Conservation (phyloP, 2,797 vertebrate species). For the Lacerta agilis region DNA sequence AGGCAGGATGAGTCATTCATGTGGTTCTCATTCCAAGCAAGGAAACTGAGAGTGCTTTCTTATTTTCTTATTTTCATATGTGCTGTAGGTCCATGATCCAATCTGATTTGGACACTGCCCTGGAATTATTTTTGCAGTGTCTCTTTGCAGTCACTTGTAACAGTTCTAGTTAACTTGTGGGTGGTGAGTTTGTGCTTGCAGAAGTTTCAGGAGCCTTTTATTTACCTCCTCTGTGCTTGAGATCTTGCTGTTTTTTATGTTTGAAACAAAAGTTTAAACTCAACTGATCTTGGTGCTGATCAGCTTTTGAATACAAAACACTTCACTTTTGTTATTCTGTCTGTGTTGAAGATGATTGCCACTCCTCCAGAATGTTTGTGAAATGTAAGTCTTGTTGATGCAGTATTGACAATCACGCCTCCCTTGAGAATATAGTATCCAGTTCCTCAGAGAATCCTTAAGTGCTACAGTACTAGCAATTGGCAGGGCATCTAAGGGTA, state of each 20-base stretch:
- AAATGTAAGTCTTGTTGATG: constrained; percentile 25
- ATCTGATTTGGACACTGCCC: no score
- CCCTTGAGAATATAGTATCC: neutral
- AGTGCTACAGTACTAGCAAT: neutral
- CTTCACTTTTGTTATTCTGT: neutral
- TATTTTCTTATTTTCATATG: neutral
- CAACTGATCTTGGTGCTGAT: neutral
- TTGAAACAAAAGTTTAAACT: neutral
- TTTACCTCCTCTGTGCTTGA: neutral
- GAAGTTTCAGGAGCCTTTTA: neutral
- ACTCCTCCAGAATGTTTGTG: constrained; percentile 3
- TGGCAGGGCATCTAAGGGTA: neutral
- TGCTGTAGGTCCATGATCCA: neutral
- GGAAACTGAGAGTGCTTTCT: neutral
- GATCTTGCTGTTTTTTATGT: neutral
- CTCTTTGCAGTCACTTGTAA: neutral
- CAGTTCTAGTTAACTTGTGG: neutral
- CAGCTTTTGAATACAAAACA: neutral
- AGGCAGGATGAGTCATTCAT: no score
- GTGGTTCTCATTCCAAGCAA: no score
- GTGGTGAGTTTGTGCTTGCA: neutral
- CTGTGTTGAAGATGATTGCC: neutral
- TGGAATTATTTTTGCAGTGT: neutral
- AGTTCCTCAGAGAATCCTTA: neutral
- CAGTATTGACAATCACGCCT: neutral